Evolutionary conservation across 2,113 vertebrate species (phyloP).

Genomic region (Phalacrocorax carbo): DNA sequence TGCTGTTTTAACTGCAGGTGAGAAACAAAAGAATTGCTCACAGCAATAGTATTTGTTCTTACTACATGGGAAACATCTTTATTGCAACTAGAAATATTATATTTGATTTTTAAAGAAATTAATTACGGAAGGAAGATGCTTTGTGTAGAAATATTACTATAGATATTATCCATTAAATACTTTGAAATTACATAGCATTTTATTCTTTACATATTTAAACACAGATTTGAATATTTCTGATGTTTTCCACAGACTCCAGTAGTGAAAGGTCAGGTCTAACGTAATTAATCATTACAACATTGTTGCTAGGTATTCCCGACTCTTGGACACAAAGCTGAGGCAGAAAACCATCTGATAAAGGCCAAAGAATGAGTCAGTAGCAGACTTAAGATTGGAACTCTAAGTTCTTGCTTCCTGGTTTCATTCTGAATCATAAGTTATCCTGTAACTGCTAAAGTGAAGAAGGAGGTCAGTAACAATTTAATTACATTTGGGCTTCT

Average conservation of each 20-base stretch:
- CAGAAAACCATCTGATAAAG: conserved; percentile 6
- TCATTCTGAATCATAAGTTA: conserved; percentile 22
- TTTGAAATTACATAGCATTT: neutral
- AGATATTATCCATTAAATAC: neutral
- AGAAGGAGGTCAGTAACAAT: neutral
- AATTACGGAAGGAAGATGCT: neutral
- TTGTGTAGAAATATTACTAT: neutral
- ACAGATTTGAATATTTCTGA: neutral
- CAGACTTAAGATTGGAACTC: neutral
- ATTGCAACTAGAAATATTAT: neutral
- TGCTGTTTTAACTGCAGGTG: neutral
- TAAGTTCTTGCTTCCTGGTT: neutral
- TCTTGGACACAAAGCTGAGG: neutral
- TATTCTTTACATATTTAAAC: neutral
- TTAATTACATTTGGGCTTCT: neutral
- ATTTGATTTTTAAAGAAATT: neutral
- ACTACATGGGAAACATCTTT: neutral
- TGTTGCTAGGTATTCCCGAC: neutral
- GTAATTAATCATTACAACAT: neutral
- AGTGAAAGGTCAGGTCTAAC: neutral
- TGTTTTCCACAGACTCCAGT: neutral
- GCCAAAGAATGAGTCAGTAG: conserved; percentile 30
- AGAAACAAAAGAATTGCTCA: neutral
- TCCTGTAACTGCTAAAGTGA: neutral
- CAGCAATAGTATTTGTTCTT: neutral